Evolutionary conservation across 2,113 vertebrate species (phyloP).

Genomic region (Grantiella picta): DNA sequence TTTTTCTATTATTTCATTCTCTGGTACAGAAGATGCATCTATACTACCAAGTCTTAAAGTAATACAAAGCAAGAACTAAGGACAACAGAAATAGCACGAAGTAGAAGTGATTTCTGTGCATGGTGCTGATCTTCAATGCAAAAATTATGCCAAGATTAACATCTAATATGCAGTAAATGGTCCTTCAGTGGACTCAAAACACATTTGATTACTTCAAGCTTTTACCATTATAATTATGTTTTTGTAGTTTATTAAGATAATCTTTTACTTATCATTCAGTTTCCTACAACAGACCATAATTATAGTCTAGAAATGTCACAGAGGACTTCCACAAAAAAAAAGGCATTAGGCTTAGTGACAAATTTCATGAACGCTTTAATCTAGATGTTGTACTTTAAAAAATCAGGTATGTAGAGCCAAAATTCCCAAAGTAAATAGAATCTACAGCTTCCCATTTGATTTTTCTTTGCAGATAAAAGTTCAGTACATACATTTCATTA

Average conservation of each 20-base stretch:
- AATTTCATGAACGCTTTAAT: not conserved
- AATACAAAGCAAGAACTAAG: not conserved
- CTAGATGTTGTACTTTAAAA: not conserved
- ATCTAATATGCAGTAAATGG: conserved; percentile 15
- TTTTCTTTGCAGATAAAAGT: not conserved
- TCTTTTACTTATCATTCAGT: not conserved
- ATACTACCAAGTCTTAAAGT: not conserved
- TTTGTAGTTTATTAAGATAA: not conserved
- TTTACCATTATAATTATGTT: not conserved
- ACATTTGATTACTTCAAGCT: not conserved
- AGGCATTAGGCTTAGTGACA: not conserved
- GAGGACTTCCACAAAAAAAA: not conserved
- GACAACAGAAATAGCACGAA: not conserved
- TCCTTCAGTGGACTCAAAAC: conserved; percentile 34
- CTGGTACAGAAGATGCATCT: not conserved
- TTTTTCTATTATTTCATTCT: not conserved
- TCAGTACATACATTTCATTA: not conserved
- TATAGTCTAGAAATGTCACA: not conserved
- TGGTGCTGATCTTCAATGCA: not conserved
- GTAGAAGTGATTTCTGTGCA: not conserved
- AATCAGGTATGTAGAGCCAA: not conserved
- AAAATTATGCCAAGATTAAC: conserved; percentile 24
- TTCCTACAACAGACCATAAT: not conserved
- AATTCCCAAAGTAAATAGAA: not conserved
- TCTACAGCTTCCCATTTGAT: not conserved